Conservation (phyloP, 2,113 vertebrate genomes). For the Caracal caracal region DNA sequence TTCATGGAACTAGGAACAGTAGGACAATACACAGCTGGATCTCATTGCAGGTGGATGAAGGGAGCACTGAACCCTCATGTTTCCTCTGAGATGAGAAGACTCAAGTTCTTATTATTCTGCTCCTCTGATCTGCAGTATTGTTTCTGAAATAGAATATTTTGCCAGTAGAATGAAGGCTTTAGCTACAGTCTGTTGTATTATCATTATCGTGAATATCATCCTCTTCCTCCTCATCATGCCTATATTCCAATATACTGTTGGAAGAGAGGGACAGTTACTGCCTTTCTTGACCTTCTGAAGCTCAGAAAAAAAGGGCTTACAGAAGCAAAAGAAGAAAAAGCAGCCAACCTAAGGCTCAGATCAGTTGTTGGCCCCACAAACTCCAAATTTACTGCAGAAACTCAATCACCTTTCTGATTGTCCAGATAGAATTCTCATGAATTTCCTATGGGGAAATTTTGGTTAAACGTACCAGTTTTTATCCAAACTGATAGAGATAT, state of each 20-base stretch:
- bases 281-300: not conserved
- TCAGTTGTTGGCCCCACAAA: not conserved
- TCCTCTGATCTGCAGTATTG: not conserved
- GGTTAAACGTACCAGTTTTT: constrained; percentile 36
- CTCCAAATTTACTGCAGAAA: constrained; percentile 29
- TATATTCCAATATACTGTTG: not conserved
- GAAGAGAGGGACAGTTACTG: not conserved
- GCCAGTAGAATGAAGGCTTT: not conserved
- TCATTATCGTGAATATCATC: not conserved
- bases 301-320: not conserved
- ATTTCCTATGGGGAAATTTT: not conserved
- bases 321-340: not conserved
- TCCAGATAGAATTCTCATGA: constrained; percentile 31
- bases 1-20: not conserved
- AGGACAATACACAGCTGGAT: not conserved
- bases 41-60: not conserved
- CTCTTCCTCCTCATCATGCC: not conserved
- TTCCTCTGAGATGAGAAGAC: not conserved
- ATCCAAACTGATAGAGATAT: not conserved
- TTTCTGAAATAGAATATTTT: constrained; percentile 48
- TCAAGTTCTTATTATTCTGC: not conserved
- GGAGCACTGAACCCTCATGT: not conserved
- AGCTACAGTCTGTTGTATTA: not conserved
- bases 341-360: not conserved
- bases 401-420: not conserved